Evolutionary conservation across 1,140 invertebrate genomes (phyloP).

Genomic region (Ganaspis sp.): DNA sequence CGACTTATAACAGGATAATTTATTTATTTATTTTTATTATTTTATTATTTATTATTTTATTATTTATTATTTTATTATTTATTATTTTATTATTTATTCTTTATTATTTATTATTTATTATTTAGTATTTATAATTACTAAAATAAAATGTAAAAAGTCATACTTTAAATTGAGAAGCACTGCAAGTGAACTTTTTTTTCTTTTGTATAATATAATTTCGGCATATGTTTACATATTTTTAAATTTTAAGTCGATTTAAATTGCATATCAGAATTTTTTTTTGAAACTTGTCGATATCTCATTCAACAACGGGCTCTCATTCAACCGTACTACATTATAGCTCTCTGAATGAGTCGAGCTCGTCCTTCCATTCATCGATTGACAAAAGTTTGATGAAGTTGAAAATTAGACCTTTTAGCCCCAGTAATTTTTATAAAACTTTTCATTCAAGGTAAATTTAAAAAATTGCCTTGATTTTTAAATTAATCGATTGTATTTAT

Average conservation of each 20-base stretch:
- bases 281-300: conserved; percentile 15
- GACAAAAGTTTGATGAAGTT: conserved; percentile 30
- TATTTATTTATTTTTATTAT: too few species aligned
- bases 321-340: not conserved
- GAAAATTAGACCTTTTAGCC: conserved; percentile 4
- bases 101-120: too few species aligned
- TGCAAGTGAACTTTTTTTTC: not conserved
- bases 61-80: too few species aligned
- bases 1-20: too few species aligned
- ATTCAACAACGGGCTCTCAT: conserved; percentile 12
- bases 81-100: too few species aligned
- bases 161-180: too few species aligned
- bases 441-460: not conserved
- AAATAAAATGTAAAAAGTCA: too few species aligned
- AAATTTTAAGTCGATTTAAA: not conserved
- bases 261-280: not conserved
- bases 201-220: not conserved
- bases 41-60: too few species aligned
- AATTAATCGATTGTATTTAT: not conserved
- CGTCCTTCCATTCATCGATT: conserved; percentile 26
- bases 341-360: conserved; percentile 14
- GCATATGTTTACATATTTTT: not conserved
- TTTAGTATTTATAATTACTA: too few species aligned
- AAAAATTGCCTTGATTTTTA: not conserved
- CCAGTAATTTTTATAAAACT: conserved; percentile 4